Base-by-base conservation (phyloP, 2,888 invertebrate genomes). In the Eurytoma californica region DNA sequence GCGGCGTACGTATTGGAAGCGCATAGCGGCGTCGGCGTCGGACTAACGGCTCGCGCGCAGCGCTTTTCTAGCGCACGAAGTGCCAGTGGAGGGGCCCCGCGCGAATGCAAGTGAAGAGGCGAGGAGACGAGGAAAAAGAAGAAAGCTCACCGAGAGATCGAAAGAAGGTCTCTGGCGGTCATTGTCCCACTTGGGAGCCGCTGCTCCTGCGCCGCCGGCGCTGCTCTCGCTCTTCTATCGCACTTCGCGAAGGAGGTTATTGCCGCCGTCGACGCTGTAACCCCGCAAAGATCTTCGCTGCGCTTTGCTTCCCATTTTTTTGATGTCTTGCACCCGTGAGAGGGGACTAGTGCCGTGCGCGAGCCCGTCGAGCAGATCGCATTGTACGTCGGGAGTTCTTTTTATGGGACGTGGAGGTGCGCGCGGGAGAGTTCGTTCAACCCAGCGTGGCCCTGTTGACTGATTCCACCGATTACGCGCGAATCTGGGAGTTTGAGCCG, bases 121-220 rank as follows among this genome's bases (percentile, higher is more conserved):
- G 60, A 18, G 30, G 47, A 57, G 30, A 77, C 69, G 74, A 77
- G 77, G 69, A 80, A 73, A 80, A 80, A 80, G 77, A 80, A 80
- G 80, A 80, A 80, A 80, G 80, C 80, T 74, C 30, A 18, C 28
- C 55, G 75, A 53, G 63, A 77, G 75, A 81, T 81, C 73, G 81
- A 90, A 90, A 90, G 89, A 90, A 90, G 90, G 90, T 90, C 90
- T 89, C 88, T 86, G 85, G 85, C 90, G 90, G 90, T 90, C 90
- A 87, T 90, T 89, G 90, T 89, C 88, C 90, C 85, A 90, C 89
- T 89, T 90, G 75, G 86, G 53, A 3, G 61, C 53, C 28, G 55
- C 30, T 39, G 68, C 47, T 63, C 20, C 53, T 49, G 24, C 55
- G 55, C 53, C 30, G 55, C 28, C 18, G 53, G 16, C 60, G 61